Percentiles rank a stretch among this genome's conserved stretches.
These are phyloP conservation scores for Carollia perspicillata DNA, from an alignment of 2,113 vertebrate species.

Conservation along the genomic window DNA sequence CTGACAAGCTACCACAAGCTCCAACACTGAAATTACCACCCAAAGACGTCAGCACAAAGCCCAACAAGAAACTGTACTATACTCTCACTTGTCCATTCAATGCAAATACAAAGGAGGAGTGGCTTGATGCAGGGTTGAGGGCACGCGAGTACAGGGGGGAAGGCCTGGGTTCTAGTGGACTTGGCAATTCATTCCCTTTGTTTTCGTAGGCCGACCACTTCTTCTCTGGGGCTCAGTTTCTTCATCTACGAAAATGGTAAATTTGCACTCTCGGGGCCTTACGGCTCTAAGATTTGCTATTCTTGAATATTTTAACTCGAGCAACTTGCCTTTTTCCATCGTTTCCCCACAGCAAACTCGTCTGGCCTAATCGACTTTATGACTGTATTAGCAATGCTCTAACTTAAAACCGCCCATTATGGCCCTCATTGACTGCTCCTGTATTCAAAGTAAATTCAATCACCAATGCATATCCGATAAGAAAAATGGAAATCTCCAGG, in stretches of 20 bases:
- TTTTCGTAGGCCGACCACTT: neutral
- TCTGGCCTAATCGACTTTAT: constrained; percentile 63
- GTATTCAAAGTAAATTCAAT: constrained; percentile 78
- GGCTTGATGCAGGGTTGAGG: neutral
- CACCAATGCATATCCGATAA: constrained; percentile 73
- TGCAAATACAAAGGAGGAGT: neutral
- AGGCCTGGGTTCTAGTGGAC: neutral
- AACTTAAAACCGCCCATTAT: constrained; percentile 67
- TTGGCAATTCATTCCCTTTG: constrained; percentile 5
- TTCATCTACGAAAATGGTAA: constrained; percentile 40
- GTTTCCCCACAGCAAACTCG: constrained; percentile 69
- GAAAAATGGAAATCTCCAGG: constrained; percentile 74
- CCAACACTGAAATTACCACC: neutral
- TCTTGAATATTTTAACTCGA: constrained; percentile 51
- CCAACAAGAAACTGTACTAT: neutral
- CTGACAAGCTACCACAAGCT: neutral
- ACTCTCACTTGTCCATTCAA: neutral
- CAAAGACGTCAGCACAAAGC: neutral
- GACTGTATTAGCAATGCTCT: constrained; percentile 74
- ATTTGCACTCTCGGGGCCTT: neutral
- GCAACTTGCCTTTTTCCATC: constrained; percentile 62
- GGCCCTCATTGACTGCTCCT: constrained; percentile 73
- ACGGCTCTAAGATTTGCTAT: neutral
- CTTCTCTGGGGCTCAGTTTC: constrained; percentile 39
- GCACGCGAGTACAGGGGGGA: neutral